A percentile compares a stretch with the other conserved stretches of the same genome.
Evolutionary conservation across 2,113 vertebrate species (phyloP).

Genomic region (Eolophus roseicapilla): DNA sequence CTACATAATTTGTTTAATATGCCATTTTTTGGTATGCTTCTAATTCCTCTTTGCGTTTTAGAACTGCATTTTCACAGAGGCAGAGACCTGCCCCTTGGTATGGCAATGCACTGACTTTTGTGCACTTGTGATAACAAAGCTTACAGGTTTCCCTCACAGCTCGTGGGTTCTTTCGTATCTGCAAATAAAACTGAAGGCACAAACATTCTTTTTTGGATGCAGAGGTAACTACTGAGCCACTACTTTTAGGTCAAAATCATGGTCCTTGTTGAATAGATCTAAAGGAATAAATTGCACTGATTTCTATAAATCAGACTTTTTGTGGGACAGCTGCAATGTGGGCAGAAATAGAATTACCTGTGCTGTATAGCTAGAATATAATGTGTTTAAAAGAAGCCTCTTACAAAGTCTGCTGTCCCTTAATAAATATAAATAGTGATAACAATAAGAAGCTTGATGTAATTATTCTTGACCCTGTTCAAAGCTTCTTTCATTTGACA

Average conservation of each 20-base stretch:
- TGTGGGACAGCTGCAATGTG: neutral
- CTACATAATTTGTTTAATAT: neutral
- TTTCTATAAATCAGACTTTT: neutral
- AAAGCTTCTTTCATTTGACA: neutral
- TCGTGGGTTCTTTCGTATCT: neutral
- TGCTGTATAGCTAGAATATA: neutral
- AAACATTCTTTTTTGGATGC: neutral
- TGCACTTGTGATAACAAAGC: rapidly evolving
- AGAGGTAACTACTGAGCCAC: neutral
- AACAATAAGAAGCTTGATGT: neutral
- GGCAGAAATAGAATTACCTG: neutral
- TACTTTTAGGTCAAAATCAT: neutral
- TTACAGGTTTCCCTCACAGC: neutral
- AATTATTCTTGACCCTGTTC: neutral
- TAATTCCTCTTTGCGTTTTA: neutral
- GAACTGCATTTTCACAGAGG: neutral
- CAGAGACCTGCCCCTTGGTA: neutral
- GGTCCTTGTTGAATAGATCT: neutral
- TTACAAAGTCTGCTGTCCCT: neutral
- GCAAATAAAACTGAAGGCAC: neutral
- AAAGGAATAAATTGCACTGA: neutral
- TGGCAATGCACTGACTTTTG: neutral
- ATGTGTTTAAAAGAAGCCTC: neutral
- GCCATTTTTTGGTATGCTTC: neutral
- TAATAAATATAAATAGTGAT: neutral